Evolutionary conservation across 53 echinoderm and acorn worm genomes (phyloP).

Genomic region (Henricia sp.): DNA sequence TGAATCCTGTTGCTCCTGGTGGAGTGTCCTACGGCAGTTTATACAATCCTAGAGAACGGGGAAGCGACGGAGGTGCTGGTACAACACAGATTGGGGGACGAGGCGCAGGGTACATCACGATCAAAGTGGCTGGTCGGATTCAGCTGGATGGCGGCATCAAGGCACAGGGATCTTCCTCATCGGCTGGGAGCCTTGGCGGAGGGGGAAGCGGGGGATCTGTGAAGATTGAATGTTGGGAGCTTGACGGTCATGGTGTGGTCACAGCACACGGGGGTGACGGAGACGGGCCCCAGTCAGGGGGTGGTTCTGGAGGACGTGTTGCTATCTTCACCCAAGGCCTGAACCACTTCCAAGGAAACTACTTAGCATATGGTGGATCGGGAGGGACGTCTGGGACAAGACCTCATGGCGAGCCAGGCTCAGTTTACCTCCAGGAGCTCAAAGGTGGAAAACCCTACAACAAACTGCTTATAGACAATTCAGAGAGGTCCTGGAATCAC

Average conservation of each 20-base stretch:
- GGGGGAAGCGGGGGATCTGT: conserved; percentile 89
- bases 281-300: conserved; percentile 70
- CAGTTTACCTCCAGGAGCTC: conserved; percentile 78
- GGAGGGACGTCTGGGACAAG: conserved; percentile 53
- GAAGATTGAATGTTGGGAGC: conserved; percentile 55
- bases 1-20: conserved; percentile 53
- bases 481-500: conserved; percentile 70
- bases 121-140: conserved; percentile 66
- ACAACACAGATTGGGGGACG: conserved; percentile 53
- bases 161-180: conserved; percentile 70
- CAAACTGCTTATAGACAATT: conserved; percentile 73
- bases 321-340: conserved; percentile 62
- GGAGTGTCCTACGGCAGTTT: conserved; percentile 80
- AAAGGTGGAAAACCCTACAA: conserved; percentile 65
- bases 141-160: conserved; percentile 83
- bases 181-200: conserved; percentile 66
- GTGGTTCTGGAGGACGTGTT: conserved; percentile 89
- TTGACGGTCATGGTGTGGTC: conserved; percentile 81
- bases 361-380: conserved; percentile 69
- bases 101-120: conserved; percentile 76
- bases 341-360: conserved; percentile 79
- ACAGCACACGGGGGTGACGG: conserved; percentile 92
- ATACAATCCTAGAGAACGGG: conserved; percentile 71
- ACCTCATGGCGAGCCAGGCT: conserved; percentile 89
- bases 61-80: conserved; percentile 80